A percentile compares a stretch with the other conserved stretches of the same genome.
These are phyloP conservation scores for Globodera rostochiensis DNA, from an alignment of 1,140 invertebrate species.

Conservation along the genomic window DNA sequence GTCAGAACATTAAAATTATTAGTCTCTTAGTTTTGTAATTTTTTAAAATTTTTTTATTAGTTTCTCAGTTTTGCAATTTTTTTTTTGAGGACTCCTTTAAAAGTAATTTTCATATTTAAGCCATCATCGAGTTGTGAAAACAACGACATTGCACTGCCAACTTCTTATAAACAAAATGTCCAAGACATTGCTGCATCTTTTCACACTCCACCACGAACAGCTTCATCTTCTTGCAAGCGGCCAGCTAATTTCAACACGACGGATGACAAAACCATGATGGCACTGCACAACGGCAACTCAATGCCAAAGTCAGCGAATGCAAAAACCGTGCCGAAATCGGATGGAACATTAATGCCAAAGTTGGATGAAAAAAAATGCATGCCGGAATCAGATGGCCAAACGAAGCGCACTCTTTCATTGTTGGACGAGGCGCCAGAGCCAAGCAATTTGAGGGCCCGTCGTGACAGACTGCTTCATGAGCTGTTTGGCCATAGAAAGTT, in stretches of 20 bases:
- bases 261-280: no score
- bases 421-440: not conserved
- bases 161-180: not conserved
- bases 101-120: not conserved
- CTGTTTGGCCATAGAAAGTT: constrained; percentile 43
- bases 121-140: not conserved
- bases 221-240: no score
- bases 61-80: not conserved
- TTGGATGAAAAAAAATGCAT: no score
- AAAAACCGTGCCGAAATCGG: constrained; percentile 16
- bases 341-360: not conserved
- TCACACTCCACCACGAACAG: no score
- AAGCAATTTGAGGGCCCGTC: not conserved
- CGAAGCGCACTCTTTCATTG: not conserved
- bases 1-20: not conserved
- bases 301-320: not conserved
- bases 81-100: not conserved
- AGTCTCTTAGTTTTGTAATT: not conserved
- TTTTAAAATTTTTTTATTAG: not conserved
- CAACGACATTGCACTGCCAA: not conserved
- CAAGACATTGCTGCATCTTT: not conserved
- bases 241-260: no score
- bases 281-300: no score
- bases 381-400: not conserved
- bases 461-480: constrained; percentile 27